phyloP scores from a whole-genome alignment of 2,888 invertebrate genomes.

The Apamea anceps region DNA sequence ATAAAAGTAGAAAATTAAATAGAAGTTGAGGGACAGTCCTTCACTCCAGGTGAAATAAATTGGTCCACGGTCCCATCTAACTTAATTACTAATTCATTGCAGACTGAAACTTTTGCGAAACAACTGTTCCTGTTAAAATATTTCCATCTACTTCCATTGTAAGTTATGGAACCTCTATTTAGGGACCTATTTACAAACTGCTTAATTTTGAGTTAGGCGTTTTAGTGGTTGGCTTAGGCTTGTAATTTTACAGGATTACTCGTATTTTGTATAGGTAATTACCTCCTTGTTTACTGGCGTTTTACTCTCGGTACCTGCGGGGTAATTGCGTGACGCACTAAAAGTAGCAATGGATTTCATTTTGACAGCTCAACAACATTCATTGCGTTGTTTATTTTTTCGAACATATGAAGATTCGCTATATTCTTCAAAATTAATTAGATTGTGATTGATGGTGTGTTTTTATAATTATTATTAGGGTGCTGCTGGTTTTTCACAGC shows the following conservation, averaged over 20 bases:
- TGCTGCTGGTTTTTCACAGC: background rate
- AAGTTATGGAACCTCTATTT: slow-evolving; percentile 50
- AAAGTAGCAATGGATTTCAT: background rate
- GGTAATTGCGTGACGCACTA: background rate
- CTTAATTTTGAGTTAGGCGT: slow-evolving; percentile 46
- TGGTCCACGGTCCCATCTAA: slow-evolving; percentile 65
- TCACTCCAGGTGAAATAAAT: slow-evolving; percentile 67
- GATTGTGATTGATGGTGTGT: background rate
- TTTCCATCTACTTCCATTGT: slow-evolving; percentile 59
- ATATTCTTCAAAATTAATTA: background rate
- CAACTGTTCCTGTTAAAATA: slow-evolving; percentile 74
- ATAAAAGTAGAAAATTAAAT: slow-evolving; percentile 44
- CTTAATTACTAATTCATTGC: slow-evolving; percentile 81
- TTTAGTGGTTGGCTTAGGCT: slow-evolving; percentile 11
- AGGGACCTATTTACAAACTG: slow-evolving; percentile 40
- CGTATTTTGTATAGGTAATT: slow-evolving; percentile 15
- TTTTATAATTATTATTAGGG: background rate
- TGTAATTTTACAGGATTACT: slow-evolving; percentile 41
- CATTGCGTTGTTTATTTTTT: background rate
- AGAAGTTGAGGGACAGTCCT: slow-evolving; percentile 54
- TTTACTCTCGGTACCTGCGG: background rate
- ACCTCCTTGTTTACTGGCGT: slow-evolving; percentile 26
- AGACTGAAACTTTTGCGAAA: slow-evolving; percentile 77
- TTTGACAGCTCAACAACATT: background rate
- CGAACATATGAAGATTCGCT: rapidly evolving